Conservation (phyloP, 2,113 vertebrate genomes). For the Sander lucioperca region DNA sequence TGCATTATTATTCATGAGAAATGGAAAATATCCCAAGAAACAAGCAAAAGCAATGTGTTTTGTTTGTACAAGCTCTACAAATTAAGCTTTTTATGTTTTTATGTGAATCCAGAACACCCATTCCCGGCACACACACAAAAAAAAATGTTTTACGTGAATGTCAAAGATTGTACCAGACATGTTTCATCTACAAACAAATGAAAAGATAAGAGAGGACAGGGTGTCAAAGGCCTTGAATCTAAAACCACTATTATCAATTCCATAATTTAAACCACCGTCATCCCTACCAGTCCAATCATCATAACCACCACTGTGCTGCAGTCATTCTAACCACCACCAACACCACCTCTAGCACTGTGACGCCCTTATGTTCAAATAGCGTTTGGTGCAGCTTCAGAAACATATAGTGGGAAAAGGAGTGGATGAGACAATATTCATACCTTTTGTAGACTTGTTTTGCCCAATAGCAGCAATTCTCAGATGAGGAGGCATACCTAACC, state of each 20-base stretch:
- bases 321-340: neutral
- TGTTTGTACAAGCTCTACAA: constrained; percentile 56
- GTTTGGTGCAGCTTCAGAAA: neutral
- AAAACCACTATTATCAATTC: constrained; percentile 36
- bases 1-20: constrained; percentile 48
- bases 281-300: constrained; percentile 27
- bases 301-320: neutral
- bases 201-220: constrained; percentile 42
- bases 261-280: constrained; percentile 4
- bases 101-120: constrained; percentile 50
- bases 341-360: neutral
- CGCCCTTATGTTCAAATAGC: neutral
- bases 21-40: constrained; percentile 33
- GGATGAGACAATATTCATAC: constrained; percentile 6
- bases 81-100: constrained; percentile 35
- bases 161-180: constrained; percentile 57
- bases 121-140: constrained; percentile 32
- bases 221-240: constrained; percentile 46
- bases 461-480: constrained; percentile 16
- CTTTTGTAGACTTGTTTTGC: neutral
- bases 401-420: neutral
- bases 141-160: constrained; percentile 31
- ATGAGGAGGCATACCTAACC: neutral
- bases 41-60: constrained; percentile 52
- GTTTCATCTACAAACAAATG: constrained; percentile 43